phyloP scores from a whole-genome alignment of 2,113 vertebrate species.

The Pao palembangensis region DNA sequence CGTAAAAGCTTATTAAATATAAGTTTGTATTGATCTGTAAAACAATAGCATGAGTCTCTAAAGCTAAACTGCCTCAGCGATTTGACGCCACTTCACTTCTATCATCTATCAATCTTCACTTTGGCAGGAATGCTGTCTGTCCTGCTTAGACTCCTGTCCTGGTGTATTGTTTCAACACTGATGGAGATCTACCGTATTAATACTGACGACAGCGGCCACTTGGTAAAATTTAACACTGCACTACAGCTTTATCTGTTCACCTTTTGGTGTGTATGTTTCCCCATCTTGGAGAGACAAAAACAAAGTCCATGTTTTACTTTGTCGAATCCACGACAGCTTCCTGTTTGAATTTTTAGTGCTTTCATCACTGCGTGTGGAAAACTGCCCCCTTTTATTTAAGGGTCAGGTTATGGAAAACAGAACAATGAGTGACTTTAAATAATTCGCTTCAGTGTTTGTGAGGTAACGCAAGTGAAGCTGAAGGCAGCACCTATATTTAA shows the following conservation, averaged over 20 bases:
- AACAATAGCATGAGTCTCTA: too few species aligned
- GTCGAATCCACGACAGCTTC: conserved; percentile 13
- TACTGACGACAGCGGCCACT: too few species aligned
- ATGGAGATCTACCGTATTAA: too few species aligned
- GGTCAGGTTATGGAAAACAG: conserved; percentile 12
- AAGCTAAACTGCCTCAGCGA: too few species aligned
- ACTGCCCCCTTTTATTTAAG: conserved; percentile 9
- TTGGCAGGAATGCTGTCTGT: conserved; percentile 26
- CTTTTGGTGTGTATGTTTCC: not conserved
- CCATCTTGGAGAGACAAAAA: conserved; percentile 8
- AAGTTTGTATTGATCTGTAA: too few species aligned
- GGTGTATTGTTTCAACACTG: not conserved
- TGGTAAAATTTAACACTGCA: not conserved
- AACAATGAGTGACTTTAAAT: conserved; percentile 46
- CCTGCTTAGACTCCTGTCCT: conserved; percentile 9
- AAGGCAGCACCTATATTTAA: conserved; percentile 58
- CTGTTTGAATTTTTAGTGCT: not conserved
- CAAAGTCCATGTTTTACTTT: not conserved
- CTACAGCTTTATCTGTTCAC: conserved; percentile 1
- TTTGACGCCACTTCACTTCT: too few species aligned
- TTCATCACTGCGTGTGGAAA: not conserved
- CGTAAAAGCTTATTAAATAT: too few species aligned
- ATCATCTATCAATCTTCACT: not conserved
- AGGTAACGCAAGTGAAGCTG: conserved; percentile 8
- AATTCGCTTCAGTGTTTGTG: conserved; percentile 16